Evolutionary conservation across 2,113 vertebrate species (phyloP).

Genomic region (Crotalus viridis): DNA sequence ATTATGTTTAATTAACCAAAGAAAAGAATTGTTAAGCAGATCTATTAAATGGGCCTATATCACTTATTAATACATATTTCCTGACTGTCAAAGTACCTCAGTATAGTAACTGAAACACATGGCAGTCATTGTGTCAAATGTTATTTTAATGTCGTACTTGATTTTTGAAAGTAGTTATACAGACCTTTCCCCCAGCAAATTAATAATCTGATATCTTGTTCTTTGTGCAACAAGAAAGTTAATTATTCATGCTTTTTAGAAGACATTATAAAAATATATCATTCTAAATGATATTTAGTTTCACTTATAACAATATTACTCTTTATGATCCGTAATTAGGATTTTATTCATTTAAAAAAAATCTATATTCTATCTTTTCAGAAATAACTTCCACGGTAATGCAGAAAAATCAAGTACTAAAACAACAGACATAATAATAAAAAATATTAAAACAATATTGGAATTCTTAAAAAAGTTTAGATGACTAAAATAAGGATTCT

Average conservation of each 20-base stretch:
- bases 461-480: not conserved
- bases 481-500: not conserved
- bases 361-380: not conserved
- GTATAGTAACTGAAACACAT: slow-evolving; percentile 65
- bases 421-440: not conserved
- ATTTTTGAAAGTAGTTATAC: slow-evolving; percentile 49
- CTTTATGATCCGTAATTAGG: not conserved
- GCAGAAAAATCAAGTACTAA: not conserved
- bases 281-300: not conserved
- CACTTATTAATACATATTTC: slow-evolving; percentile 54
- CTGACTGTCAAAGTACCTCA: slow-evolving; percentile 47
- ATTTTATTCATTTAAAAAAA: not conserved
- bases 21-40: not conserved
- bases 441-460: not conserved
- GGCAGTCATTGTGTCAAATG: slow-evolving; percentile 61
- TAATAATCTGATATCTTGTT: slow-evolving; percentile 48
- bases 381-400: not conserved
- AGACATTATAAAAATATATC: not conserved
- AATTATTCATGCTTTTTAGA: not conserved
- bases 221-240: slow-evolving; percentile 40
- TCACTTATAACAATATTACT: not conserved
- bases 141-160: slow-evolving; percentile 52
- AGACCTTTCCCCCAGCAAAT: slow-evolving; percentile 15
- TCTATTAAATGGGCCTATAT: not conserved
- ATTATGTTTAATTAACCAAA: not conserved